These are phyloP conservation scores for Sylvilagus bachmani DNA, from an alignment of 2,113 vertebrate genomes.

Conservation along the genomic window DNA sequence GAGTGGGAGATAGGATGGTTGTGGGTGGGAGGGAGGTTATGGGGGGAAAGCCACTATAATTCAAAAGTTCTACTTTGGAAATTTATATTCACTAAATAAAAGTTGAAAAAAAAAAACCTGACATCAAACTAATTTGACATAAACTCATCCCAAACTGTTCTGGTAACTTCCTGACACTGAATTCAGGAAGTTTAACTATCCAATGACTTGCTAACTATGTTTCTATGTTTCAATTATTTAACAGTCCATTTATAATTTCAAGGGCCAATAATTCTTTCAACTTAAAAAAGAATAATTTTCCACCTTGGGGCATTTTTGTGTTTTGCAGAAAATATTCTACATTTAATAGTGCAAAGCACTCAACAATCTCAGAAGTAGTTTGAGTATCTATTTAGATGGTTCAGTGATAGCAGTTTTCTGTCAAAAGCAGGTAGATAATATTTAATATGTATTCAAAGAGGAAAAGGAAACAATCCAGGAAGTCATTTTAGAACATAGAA, in stretches of 20 bases:
- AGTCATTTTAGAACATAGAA: conserved; percentile 42
- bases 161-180: conserved; percentile 19
- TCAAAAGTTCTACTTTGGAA: no score
- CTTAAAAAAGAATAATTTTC: conserved; percentile 34
- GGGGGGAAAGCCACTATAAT: no score
- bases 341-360: conserved; percentile 47
- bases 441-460: conserved; percentile 67
- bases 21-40: no score
- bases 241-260: conserved; percentile 31
- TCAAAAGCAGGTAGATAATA: conserved; percentile 63
- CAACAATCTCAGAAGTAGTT: conserved; percentile 65
- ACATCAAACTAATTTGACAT: no score
- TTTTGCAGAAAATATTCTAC: conserved; percentile 50
- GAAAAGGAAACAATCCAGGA: conserved; percentile 65
- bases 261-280: not conserved
- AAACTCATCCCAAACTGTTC: not conserved
- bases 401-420: conserved; percentile 58
- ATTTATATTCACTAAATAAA: no score
- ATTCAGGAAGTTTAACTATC: conserved; percentile 34
- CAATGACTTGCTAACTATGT: not conserved
- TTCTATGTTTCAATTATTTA: conserved; percentile 10
- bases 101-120: no score
- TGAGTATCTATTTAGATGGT: conserved; percentile 46
- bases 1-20: no score
- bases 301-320: not conserved